phyloP scores from a whole-genome alignment of 2,888 invertebrate species.

The Apomyelois bistriatella region DNA sequence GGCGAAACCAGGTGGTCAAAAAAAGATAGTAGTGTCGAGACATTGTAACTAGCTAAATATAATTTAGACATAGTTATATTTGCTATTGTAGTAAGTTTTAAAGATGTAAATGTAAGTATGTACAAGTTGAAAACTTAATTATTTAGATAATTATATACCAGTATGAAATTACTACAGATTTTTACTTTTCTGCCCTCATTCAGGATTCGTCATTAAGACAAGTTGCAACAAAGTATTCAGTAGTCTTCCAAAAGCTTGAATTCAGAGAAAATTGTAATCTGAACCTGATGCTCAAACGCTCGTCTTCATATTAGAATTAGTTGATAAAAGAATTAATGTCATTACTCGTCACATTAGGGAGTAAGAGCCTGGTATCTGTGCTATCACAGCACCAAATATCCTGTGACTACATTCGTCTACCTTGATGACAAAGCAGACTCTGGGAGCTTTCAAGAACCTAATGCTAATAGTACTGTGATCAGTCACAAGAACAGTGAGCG shows the following conservation, averaged over 20 bases:
- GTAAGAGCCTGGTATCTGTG: slow-evolving; percentile 66
- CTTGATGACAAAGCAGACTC: slow-evolving; percentile 46
- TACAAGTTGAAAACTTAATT: background rate
- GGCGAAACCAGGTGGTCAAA: slow-evolving; percentile 55
- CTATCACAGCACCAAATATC: slow-evolving; percentile 66
- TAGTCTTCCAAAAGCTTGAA: slow-evolving; percentile 58
- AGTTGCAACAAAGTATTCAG: slow-evolving; percentile 46
- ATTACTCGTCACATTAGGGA: slow-evolving; percentile 56
- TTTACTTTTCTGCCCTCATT: slow-evolving; percentile 27
- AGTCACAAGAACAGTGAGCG: slow-evolving; percentile 16
- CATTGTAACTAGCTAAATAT: slow-evolving; percentile 6
- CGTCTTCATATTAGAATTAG: slow-evolving; percentile 40
- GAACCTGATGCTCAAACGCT: slow-evolving; percentile 36
- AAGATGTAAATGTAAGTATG: background rate
- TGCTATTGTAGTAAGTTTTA: background rate
- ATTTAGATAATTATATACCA: background rate
- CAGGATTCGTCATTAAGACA: slow-evolving; percentile 49
- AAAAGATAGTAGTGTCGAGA: slow-evolving; percentile 35
- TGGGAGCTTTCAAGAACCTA: slow-evolving; percentile 33
- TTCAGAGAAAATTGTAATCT: slow-evolving; percentile 55
- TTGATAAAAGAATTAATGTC: slow-evolving; percentile 33
- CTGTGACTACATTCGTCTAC: slow-evolving; percentile 59
- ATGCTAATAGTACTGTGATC: slow-evolving; percentile 46
- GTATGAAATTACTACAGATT: background rate
- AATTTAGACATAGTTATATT: slow-evolving; percentile 11